These are phyloP conservation scores for Plutomurus gul DNA, from an alignment of 1,140 invertebrate genomes.

Conservation along the genomic window DNA sequence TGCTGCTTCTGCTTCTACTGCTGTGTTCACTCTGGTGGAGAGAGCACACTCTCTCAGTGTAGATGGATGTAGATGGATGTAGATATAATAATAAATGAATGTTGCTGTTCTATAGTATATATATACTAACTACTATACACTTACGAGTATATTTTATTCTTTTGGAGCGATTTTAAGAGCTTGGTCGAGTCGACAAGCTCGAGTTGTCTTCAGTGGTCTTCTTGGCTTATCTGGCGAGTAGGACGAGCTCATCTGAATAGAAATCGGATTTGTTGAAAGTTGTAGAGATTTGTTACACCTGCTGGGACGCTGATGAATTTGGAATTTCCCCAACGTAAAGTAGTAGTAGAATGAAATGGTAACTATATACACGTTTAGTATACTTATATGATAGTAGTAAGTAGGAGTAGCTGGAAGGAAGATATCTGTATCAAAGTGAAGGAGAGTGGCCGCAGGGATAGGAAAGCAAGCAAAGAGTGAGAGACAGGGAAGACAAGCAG, in stretches of 20 bases:
- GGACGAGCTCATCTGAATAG: slow-evolving; percentile 22
- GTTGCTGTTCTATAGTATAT: too few relatives aligned
- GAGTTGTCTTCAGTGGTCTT: neutral
- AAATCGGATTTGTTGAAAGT: slow-evolving; percentile 33
- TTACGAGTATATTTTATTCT: too few relatives aligned
- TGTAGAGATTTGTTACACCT: slow-evolving; percentile 32
- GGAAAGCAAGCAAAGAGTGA: neutral
- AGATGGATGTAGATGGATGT: too few relatives aligned
- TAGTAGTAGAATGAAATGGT: neutral
- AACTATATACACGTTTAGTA: neutral
- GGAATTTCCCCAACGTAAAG: slow-evolving; percentile 23
- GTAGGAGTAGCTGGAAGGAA: neutral
- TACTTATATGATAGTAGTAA: neutral
- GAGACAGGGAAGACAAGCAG: slow-evolving; percentile 6
- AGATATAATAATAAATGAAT: too few relatives aligned
- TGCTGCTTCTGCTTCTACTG: too few relatives aligned
- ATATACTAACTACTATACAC: too few relatives aligned
- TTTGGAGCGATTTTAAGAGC: neutral
- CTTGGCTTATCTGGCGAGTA: neutral
- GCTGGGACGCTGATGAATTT: slow-evolving; percentile 31
- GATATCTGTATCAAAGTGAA: neutral
- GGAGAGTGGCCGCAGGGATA: neutral
- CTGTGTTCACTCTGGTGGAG: too few relatives aligned
- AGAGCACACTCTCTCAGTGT: too few relatives aligned
- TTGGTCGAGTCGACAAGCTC: neutral